Evolutionary conservation across 1,140 invertebrate genomes (phyloP).

Genomic region (Aporrectodea caliginosa): DNA sequence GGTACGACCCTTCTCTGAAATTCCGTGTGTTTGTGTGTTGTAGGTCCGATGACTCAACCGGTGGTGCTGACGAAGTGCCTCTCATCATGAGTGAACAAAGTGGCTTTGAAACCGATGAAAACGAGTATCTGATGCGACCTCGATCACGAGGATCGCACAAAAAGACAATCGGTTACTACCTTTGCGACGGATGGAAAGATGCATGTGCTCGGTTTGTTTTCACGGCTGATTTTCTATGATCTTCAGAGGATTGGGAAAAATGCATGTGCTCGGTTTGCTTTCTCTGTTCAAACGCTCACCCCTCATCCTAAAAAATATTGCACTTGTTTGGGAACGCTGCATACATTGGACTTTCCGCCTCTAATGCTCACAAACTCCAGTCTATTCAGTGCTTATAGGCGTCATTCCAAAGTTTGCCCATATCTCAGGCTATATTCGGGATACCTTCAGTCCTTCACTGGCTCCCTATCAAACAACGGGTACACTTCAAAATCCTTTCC

Average conservation of each 20-base stretch:
- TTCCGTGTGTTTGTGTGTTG: not conserved
- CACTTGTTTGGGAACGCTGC: too few species aligned
- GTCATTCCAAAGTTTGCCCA: too few species aligned
- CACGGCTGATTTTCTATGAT: constrained; percentile 28
- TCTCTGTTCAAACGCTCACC: too few species aligned
- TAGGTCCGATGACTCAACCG: constrained; percentile 36
- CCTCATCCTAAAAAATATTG: too few species aligned
- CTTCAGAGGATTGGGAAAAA: constrained; percentile 26
- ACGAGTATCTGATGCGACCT: constrained; percentile 63
- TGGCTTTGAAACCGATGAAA: constrained; percentile 66
- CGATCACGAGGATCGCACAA: constrained; percentile 39
- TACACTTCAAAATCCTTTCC: too few species aligned
- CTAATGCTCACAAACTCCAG: too few species aligned
- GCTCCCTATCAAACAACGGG: too few species aligned
- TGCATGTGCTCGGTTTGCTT: too few species aligned
- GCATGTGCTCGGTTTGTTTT: constrained; percentile 28
- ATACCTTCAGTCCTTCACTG: too few species aligned
- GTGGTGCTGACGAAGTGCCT: constrained; percentile 60
- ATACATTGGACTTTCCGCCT: too few species aligned
- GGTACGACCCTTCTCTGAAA: not conserved
- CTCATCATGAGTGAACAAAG: constrained; percentile 59
- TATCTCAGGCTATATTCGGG: too few species aligned
- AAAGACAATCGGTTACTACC: constrained; percentile 24
- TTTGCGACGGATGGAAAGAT: constrained; percentile 23
- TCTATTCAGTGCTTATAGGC: too few species aligned